These are phyloP conservation scores for Chloropsis hardwickii DNA, from an alignment of 2,113 vertebrate species.

Conservation along the genomic window DNA sequence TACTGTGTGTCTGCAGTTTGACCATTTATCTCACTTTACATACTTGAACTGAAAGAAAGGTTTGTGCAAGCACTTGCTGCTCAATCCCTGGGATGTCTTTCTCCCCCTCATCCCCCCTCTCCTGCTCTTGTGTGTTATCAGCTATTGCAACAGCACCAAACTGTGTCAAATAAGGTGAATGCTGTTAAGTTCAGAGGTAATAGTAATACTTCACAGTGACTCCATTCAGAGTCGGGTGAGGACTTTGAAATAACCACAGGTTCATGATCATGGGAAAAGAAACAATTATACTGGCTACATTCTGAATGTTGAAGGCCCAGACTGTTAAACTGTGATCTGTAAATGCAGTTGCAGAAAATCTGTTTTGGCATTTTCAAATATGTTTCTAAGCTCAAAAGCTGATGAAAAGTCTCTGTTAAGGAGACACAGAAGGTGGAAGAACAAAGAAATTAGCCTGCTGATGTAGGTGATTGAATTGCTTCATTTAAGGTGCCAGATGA, in stretches of 20 bases:
- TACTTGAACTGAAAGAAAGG: conserved; percentile 57
- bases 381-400: neutral
- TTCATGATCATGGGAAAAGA: neutral
- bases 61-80: conserved; percentile 65
- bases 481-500: neutral
- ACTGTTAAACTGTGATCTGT: neutral
- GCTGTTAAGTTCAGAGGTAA: neutral
- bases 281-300: neutral
- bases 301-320: neutral
- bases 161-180: conserved; percentile 3
- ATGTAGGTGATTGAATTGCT: neutral
- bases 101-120: neutral
- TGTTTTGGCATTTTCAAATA: neutral
- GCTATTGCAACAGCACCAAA: conserved; percentile 20
- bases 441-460: neutral
- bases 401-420: neutral
- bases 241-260: neutral
- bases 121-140: neutral
- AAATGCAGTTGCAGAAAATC: neutral
- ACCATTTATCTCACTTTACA: conserved; percentile 68
- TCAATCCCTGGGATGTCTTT: neutral
- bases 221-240: neutral
- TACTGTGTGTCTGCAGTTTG: conserved; percentile 57
- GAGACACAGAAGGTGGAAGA: neutral
- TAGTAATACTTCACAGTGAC: neutral